A percentile compares a stretch with the other conserved stretches of the same genome.
Conservation (phyloP, 2,888 invertebrate genomes). For the Clunio marinus region DNA sequence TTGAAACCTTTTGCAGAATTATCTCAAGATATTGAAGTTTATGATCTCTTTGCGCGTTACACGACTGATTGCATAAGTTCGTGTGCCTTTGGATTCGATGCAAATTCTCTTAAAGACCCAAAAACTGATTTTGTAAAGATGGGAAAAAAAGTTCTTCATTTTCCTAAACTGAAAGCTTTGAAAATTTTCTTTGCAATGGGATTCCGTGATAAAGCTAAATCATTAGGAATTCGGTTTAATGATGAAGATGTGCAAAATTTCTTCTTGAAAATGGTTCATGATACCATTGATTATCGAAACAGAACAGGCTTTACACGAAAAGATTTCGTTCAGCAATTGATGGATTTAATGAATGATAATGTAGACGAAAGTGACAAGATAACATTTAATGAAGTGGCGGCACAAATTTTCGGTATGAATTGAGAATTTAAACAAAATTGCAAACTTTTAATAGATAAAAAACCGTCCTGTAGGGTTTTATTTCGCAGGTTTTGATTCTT, state of each 20-base stretch:
- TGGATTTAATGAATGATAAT: conserved; percentile 53
- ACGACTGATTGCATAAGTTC: conserved; percentile 2
- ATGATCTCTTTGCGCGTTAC: conserved; percentile 2
- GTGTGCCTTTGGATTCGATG: conserved; percentile 22
- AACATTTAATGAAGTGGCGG: conserved; percentile 53
- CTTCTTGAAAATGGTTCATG: conserved; percentile 51
- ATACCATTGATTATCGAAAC: conserved; percentile 51
- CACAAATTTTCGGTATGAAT: conserved; percentile 58
- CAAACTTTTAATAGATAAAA: too few species aligned
- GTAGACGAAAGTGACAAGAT: conserved; percentile 46
- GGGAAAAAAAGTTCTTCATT: not conserved
- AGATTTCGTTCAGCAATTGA: conserved; percentile 56
- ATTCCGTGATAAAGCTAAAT: not conserved
- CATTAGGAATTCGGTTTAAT: not conserved
- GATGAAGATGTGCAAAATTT: conserved; percentile 44
- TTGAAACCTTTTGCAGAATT: not conserved
- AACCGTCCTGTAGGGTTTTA: too few species aligned
- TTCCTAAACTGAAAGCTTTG: not conserved
- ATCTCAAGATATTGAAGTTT: not conserved
- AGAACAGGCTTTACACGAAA: conserved; percentile 50
- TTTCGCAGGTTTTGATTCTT: conserved; percentile 52
- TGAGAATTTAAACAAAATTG: too few species aligned
- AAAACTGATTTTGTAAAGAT: not conserved
- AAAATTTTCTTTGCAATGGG: not conserved
- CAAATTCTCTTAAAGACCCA: conserved; percentile 3